These are phyloP conservation scores for Patella vulgata DNA, from an alignment of 1,140 invertebrate species.

Conservation along the genomic window DNA sequence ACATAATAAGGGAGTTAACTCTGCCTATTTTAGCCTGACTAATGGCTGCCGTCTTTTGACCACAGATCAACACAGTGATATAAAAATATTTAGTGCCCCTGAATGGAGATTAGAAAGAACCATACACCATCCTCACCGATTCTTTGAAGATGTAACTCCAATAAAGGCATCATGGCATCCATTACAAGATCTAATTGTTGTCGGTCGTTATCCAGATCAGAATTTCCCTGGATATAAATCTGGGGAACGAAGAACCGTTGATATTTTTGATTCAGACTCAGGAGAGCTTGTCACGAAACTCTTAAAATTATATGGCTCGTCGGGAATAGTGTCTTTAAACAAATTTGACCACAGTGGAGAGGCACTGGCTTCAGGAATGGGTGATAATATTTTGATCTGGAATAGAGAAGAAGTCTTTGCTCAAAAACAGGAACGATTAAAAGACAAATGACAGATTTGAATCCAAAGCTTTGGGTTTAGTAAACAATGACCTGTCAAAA, in stretches of 20 bases:
- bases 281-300: slow-evolving; percentile 52
- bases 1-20: slow-evolving; percentile 60
- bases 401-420: slow-evolving; percentile 26
- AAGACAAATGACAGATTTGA: too few species aligned
- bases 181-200: slow-evolving; percentile 61
- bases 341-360: slow-evolving; percentile 53
- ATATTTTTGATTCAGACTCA: slow-evolving; percentile 58
- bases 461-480: too few species aligned
- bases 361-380: slow-evolving; percentile 50
- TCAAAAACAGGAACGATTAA: slow-evolving; percentile 23
- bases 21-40: slow-evolving; percentile 59
- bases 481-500: too few species aligned
- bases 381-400: slow-evolving; percentile 35
- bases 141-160: slow-evolving; percentile 65
- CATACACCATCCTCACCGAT: slow-evolving; percentile 64
- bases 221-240: slow-evolving; percentile 26
- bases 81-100: slow-evolving; percentile 58
- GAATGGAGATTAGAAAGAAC: slow-evolving; percentile 54
- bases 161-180: slow-evolving; percentile 68
- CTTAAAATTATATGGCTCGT: slow-evolving; percentile 32
- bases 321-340: slow-evolving; percentile 59
- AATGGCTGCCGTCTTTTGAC: slow-evolving; percentile 63
- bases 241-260: slow-evolving; percentile 53
- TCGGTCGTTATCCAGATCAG: slow-evolving; percentile 63
- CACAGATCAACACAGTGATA: slow-evolving; percentile 62